A percentile compares a stretch with the other conserved stretches of the same genome.
phyloP scores from a whole-genome alignment of 2,888 invertebrate genomes.

The Nematopogon swammerdamellus region DNA sequence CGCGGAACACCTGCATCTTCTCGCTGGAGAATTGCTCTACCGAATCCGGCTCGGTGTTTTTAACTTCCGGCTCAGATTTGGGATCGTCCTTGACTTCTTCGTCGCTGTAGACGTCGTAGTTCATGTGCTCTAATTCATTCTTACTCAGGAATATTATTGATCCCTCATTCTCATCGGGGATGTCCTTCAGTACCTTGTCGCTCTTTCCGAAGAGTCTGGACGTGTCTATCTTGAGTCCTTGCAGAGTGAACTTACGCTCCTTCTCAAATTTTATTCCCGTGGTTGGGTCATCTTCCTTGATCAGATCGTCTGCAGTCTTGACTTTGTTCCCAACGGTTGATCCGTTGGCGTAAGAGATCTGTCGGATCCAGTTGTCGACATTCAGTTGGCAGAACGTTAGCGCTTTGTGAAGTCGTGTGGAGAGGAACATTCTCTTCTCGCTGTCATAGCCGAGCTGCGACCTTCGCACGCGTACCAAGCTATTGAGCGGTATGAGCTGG shows the following conservation, averaged over 20 bases:
- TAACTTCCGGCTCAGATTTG: conserved; percentile 27
- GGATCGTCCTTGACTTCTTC: conserved; percentile 44
- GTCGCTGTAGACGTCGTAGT: conserved; percentile 52
- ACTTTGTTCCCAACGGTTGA: conserved; percentile 30
- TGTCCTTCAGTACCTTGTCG: conserved; percentile 49
- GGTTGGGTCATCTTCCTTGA: conserved; percentile 47
- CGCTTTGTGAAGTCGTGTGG: conserved; percentile 61
- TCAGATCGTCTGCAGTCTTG: conserved; percentile 51
- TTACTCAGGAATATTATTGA: conserved; percentile 66
- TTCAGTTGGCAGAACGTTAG: conserved; percentile 63
- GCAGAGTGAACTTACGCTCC: conserved; percentile 49
- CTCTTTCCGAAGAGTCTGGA: conserved; percentile 50
- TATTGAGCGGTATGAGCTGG: conserved; percentile 43
- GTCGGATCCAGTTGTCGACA: conserved; percentile 62
- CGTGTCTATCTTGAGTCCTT: conserved; percentile 48
- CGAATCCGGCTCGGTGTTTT: conserved; percentile 22
- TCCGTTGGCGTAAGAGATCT: conserved; percentile 52
- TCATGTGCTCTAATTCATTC: conserved; percentile 62
- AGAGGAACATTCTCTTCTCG: conserved; percentile 61
- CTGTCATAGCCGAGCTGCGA: conserved; percentile 61
- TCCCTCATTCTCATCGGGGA: conserved; percentile 60
- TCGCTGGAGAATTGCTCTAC: conserved; percentile 40
- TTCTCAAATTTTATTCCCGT: conserved; percentile 45
- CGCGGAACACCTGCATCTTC: conserved; percentile 50
- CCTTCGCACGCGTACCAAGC: conserved; percentile 39